Evolutionary conservation across 2,888 invertebrate genomes (phyloP).

Genomic region (Cryptocephalus moraei): DNA sequence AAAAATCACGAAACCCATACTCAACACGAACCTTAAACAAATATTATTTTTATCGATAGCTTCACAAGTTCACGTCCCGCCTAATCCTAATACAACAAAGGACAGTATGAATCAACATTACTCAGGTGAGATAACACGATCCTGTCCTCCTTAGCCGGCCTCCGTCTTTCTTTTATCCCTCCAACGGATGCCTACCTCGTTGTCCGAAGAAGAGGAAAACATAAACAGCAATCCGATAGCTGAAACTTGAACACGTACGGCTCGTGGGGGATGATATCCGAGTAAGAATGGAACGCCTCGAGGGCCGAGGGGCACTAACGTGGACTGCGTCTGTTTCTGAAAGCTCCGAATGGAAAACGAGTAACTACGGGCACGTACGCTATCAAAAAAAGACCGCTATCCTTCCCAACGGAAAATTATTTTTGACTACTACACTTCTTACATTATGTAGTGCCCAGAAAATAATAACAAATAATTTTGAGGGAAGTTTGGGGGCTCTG

Average conservation of each 20-base stretch:
- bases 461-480: too few species aligned
- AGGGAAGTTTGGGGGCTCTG: too few species aligned
- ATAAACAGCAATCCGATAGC: not conserved
- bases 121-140: constrained; percentile 23
- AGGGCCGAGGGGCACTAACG: not conserved
- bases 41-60: not conserved
- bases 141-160: not conserved
- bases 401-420: too few species aligned
- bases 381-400: too few species aligned
- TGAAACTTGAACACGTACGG: not conserved
- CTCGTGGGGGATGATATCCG: not conserved
- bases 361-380: too few species aligned
- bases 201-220: not conserved
- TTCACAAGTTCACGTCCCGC: constrained; percentile 3
- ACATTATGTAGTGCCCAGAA: too few species aligned
- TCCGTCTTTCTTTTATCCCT: too few species aligned
- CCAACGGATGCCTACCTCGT: not conserved
- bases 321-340: not conserved
- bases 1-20: too few species aligned
- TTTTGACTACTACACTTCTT: too few species aligned
- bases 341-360: too few species aligned
- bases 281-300: not conserved
- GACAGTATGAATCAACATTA: constrained; percentile 18
- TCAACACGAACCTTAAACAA: not conserved
- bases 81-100: constrained; percentile 24